Percentiles rank a stretch among this genome's conserved stretches.
These are phyloP conservation scores for Festucalex cinctus DNA, from an alignment of 2,113 vertebrate genomes.

Conservation along the genomic window DNA sequence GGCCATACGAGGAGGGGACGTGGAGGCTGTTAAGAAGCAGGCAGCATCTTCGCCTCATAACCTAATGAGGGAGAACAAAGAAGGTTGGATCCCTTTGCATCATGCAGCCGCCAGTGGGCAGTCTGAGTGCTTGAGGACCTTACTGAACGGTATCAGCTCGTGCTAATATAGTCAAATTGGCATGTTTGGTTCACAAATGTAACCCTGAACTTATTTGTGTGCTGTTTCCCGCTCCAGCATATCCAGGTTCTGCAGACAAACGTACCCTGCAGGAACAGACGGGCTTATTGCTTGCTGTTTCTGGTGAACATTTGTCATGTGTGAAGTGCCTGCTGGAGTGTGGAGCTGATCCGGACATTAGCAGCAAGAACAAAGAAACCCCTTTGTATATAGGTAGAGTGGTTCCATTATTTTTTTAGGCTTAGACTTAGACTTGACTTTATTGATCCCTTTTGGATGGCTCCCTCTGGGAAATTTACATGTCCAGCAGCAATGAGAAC, in stretches of 20 bases:
- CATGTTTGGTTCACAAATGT: neutral
- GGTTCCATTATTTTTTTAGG: slow-evolving; percentile 24
- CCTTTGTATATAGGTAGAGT: slow-evolving; percentile 88
- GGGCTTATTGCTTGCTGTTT: slow-evolving; percentile 82
- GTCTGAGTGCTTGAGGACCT: slow-evolving; percentile 73
- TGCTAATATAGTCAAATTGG: neutral
- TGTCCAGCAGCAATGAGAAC: too few species aligned
- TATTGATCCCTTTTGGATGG: too few species aligned
- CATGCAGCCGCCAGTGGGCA: slow-evolving; percentile 86
- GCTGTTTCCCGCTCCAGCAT: slow-evolving; percentile 63
- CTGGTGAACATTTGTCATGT: slow-evolving; percentile 81
- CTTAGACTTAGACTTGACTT: too few species aligned
- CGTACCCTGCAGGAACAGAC: slow-evolving; percentile 93
- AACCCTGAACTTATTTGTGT: slow-evolving; percentile 13
- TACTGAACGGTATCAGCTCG: slow-evolving; percentile 78
- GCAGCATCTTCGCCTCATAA: slow-evolving; percentile 75
- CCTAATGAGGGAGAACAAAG: slow-evolving; percentile 78
- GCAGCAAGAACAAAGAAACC: slow-evolving; percentile 88
- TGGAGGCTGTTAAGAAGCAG: slow-evolving; percentile 74
- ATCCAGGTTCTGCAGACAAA: slow-evolving; percentile 83
- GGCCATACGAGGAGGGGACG: slow-evolving; percentile 68
- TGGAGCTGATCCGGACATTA: slow-evolving; percentile 90
- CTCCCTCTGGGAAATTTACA: too few species aligned
- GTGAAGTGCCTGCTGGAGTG: slow-evolving; percentile 80
- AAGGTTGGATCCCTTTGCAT: slow-evolving; percentile 89